Evolutionary conservation across 2,888 invertebrate genomes (phyloP).

Genomic region (Drosophila silvestris): DNA sequence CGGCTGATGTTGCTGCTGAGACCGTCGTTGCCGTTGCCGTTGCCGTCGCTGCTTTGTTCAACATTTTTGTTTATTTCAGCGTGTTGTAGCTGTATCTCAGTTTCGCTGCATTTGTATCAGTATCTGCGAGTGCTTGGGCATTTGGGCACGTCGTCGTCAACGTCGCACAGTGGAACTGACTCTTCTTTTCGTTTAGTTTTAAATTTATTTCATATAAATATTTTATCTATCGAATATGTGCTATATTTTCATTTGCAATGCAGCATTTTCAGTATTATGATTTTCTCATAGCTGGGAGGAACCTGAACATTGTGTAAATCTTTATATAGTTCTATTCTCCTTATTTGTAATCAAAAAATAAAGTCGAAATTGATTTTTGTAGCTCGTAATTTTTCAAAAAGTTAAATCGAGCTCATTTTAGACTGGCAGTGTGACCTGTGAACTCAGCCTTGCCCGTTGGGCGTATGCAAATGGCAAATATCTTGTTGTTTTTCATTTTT

Average conservation of each 20-base stretch:
- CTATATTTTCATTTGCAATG: neutral
- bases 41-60: slow-evolving; percentile 68
- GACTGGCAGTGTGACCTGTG: neutral
- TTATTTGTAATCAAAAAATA: neutral
- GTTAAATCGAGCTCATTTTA: neutral
- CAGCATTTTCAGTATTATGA: neutral
- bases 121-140: slow-evolving; percentile 62
- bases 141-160: slow-evolving; percentile 64
- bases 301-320: neutral
- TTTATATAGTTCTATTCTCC: neutral
- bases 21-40: slow-evolving; percentile 38
- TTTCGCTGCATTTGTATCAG: slow-evolving; percentile 51
- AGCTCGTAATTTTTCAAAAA: neutral
- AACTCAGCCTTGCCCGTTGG: neutral
- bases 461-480: neutral
- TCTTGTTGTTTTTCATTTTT: neutral
- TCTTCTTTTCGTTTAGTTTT: neutral
- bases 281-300: neutral
- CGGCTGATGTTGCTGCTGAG: slow-evolving; percentile 52
- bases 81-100: slow-evolving; percentile 56
- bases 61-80: slow-evolving; percentile 81
- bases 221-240: neutral
- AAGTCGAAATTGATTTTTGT: neutral
- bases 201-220: neutral
- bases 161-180: slow-evolving; percentile 13